phyloP scores from a whole-genome alignment of 2,888 invertebrate genomes.

The Lysandra bellargus region DNA sequence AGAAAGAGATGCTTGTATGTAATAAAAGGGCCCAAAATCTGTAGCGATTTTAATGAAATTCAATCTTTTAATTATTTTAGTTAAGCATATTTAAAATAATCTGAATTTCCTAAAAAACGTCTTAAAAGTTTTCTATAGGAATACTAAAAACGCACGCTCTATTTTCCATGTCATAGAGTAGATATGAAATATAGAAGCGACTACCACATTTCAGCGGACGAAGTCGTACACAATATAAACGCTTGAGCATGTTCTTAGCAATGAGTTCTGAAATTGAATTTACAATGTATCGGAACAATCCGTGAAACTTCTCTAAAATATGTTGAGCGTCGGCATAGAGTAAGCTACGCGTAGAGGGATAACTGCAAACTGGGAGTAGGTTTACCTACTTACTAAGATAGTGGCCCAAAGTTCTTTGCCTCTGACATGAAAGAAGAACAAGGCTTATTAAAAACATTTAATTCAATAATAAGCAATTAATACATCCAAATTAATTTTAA shows the following conservation, averaged over 20 bases:
- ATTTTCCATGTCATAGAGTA: too few species aligned
- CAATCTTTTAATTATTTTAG: too few species aligned
- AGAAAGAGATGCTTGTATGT: too few species aligned
- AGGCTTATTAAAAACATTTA: background rate
- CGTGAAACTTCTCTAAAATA: conserved; percentile 43
- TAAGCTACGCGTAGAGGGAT: background rate
- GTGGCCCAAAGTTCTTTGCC: background rate
- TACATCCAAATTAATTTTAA: background rate
- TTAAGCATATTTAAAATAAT: too few species aligned
- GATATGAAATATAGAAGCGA: background rate
- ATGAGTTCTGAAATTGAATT: conserved; percentile 29
- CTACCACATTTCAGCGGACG: background rate
- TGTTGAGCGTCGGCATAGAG: conserved; percentile 45
- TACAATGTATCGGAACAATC: conserved; percentile 32
- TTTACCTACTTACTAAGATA: background rate
- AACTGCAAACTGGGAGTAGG: background rate
- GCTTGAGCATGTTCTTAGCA: conserved; percentile 15
- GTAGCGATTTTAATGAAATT: too few species aligned
- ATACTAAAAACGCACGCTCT: too few species aligned
- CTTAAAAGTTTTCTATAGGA: too few species aligned
- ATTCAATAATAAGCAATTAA: too few species aligned
- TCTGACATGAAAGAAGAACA: background rate
- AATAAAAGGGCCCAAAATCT: too few species aligned
- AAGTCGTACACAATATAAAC: conserved; percentile 16
- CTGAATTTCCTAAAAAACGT: too few species aligned